These are phyloP conservation scores for Xyliphius kryptos DNA, from an alignment of 2,113 vertebrate species.

Conservation along the genomic window DNA sequence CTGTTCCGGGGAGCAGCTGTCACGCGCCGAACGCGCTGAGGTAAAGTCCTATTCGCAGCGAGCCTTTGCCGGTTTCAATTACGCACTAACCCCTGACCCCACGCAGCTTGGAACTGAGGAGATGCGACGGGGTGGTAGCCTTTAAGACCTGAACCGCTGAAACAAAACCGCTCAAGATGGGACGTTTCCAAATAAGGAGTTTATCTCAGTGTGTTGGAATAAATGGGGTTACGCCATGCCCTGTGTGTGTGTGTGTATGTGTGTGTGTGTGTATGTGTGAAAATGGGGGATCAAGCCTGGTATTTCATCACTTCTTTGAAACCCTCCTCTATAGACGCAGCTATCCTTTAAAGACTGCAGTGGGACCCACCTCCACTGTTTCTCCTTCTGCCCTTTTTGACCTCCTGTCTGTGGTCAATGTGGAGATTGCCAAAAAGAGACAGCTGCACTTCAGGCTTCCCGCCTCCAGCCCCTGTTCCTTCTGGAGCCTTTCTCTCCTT, in stretches of 20 bases:
- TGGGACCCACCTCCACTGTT: conserved; percentile 48
- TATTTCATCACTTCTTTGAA: conserved; percentile 37
- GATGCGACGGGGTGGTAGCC: conserved; percentile 26
- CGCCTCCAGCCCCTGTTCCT: conserved; percentile 36
- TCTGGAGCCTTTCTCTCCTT: conserved; percentile 29
- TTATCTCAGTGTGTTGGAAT: conserved; percentile 26
- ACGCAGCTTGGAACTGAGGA: conserved; percentile 31
- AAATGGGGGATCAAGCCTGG: conserved; percentile 23
- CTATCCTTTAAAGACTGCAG: conserved; percentile 34
- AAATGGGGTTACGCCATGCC: conserved; percentile 32
- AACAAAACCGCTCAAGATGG: conserved; percentile 28
- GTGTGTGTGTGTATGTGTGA: conserved; percentile 30
- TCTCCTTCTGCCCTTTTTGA: conserved; percentile 45
- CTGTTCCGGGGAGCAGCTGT: conserved; percentile 67
- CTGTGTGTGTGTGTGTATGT: conserved; percentile 12
- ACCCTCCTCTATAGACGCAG: conserved; percentile 36
- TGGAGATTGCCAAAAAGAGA: conserved; percentile 47
- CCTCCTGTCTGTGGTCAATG: conserved; percentile 47
- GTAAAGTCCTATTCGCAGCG: conserved; percentile 57
- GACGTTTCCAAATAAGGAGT: conserved; percentile 35
- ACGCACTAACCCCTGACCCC: conserved; percentile 65
- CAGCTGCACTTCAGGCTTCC: conserved; percentile 45
- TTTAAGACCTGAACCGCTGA: conserved; percentile 28
- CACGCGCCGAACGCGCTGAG: conserved; percentile 59
- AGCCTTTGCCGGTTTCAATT: conserved; percentile 59